Conservation (phyloP, 1,140 invertebrate genomes). For the Eurytemora carolleeae region DNA sequence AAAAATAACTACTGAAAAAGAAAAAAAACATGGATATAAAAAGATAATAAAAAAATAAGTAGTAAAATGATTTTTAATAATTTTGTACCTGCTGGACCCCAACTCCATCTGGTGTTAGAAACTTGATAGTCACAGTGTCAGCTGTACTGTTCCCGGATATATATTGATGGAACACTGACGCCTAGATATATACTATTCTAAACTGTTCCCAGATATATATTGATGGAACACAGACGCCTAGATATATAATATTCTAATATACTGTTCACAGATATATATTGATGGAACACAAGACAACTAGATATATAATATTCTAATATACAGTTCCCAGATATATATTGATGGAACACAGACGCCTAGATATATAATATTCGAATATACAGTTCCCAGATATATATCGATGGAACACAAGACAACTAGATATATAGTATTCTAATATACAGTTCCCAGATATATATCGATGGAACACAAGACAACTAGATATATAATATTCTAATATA, state of each 20-base stretch:
- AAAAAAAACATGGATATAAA: background rate
- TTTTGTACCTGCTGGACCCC: background rate
- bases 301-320: background rate
- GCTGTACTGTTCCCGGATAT: background rate
- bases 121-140: background rate
- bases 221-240: too few species aligned
- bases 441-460: too few species aligned
- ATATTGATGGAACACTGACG: background rate
- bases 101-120: background rate
- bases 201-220: background rate
- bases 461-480: too few species aligned
- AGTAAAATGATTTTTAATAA: background rate
- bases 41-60: background rate
- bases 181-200: background rate
- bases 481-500: too few species aligned
- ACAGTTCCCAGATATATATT: slow-evolving; percentile 3
- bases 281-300: slow-evolving; percentile 7
- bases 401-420: too few species aligned
- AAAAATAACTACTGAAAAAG: background rate
- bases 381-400: too few species aligned
- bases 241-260: background rate
- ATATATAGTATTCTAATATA: too few species aligned
- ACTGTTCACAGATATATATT: slow-evolving; percentile 2
- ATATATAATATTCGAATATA: too few species aligned
- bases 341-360: slow-evolving; percentile 11